These are phyloP conservation scores for Chaetodon trifascialis DNA, from an alignment of 2,113 vertebrate species.

Conservation along the genomic window DNA sequence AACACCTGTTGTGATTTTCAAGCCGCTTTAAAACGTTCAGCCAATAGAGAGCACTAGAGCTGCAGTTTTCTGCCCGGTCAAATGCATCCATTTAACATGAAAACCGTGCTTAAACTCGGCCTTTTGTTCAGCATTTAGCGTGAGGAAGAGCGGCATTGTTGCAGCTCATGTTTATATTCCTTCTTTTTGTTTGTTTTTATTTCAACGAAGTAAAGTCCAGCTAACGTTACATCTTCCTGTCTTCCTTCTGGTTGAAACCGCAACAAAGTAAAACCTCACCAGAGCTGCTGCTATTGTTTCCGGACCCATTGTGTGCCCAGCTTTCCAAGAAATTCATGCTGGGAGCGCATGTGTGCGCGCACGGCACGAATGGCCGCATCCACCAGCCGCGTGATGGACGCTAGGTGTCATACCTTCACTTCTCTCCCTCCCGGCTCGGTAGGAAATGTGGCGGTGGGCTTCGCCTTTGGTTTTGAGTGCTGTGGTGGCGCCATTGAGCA, in stretches of 20 bases:
- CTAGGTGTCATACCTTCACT: constrained; percentile 68
- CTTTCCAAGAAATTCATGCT: not conserved
- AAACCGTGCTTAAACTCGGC: not conserved
- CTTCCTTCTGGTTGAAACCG: not conserved
- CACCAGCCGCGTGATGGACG: not conserved
- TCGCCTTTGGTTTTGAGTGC: not conserved
- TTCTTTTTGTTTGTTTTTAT: not conserved
- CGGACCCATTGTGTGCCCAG: too few species aligned
- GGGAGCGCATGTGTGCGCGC: too few species aligned
- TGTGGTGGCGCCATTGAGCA: constrained; percentile 21
- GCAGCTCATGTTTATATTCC: not conserved
- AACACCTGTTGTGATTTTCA: not conserved
- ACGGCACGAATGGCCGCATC: too few species aligned
- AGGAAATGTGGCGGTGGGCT: not conserved
- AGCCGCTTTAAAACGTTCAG: not conserved
- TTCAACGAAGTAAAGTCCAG: not conserved
- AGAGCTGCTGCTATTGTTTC: not conserved
- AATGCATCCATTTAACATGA: not conserved
- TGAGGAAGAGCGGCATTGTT: not conserved
- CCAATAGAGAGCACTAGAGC: not conserved
- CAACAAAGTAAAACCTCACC: not conserved
- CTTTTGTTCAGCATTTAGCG: too few species aligned
- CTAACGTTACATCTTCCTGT: not conserved
- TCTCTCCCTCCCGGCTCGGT: not conserved
- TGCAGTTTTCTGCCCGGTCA: too few species aligned